Evolutionary conservation across 30 jellyfish, hydroid and myxozoan genomes (phyloP).

Genomic region (Pelagia noctiluca): DNA sequence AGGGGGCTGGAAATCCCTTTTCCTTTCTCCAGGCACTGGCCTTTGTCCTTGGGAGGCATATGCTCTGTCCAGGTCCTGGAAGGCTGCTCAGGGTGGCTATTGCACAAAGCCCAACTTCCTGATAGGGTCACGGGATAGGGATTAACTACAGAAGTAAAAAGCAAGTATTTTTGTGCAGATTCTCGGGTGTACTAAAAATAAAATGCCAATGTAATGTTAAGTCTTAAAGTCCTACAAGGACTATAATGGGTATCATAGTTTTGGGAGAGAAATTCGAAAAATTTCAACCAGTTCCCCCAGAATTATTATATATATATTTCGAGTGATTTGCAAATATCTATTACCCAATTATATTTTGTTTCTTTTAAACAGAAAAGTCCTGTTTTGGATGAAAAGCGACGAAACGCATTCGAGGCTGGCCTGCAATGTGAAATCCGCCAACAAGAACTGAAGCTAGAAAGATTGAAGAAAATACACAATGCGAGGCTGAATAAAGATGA

Average conservation of each 20-base stretch:
- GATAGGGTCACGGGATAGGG: too few relatives aligned
- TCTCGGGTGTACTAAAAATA: too few relatives aligned
- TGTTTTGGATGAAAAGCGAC: constrained; percentile 2
- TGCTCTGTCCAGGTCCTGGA: too few relatives aligned
- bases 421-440: constrained; percentile 33
- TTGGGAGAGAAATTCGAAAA: not conserved
- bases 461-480: constrained; percentile 51
- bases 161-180: too few relatives aligned
- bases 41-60: too few relatives aligned
- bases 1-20: too few relatives aligned
- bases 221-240: not conserved
- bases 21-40: too few relatives aligned
- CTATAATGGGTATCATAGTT: not conserved
- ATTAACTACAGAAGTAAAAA: too few relatives aligned
- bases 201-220: too few relatives aligned
- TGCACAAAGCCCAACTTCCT: too few relatives aligned
- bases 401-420: constrained; percentile 44
- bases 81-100: too few relatives aligned
- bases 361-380: constrained; percentile 15
- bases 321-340: not conserved
- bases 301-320: too few relatives aligned
- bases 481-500: constrained; percentile 63
- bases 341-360: not conserved
- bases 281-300: not conserved
- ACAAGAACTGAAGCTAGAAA: constrained; percentile 58